phyloP scores from a whole-genome alignment of 2,797 vertebrate genomes.

The Tadarida brasiliensis region DNA sequence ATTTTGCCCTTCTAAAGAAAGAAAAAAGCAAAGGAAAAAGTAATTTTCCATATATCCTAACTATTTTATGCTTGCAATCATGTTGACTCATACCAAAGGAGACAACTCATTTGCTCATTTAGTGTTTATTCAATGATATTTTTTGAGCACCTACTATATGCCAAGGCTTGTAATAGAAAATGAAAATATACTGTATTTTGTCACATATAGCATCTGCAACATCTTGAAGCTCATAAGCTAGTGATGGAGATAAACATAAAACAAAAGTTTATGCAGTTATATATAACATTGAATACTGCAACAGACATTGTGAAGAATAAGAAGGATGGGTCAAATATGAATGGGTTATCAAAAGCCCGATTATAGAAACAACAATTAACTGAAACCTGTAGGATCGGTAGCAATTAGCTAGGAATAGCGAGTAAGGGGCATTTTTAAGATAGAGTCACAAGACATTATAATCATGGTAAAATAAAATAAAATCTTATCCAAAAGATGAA shows the following conservation, averaged over 20 bases:
- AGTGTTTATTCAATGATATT: neutral
- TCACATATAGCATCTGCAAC: neutral
- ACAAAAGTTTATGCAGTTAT: neutral
- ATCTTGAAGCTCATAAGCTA: neutral
- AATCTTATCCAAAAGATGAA: neutral
- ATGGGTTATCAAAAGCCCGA: neutral
- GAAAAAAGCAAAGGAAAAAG: neutral
- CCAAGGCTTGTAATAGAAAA: neutral
- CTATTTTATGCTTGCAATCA: neutral
- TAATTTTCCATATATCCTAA: neutral
- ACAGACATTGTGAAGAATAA: neutral
- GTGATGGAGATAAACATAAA: neutral
- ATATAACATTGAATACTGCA: neutral
- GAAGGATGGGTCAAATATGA: neutral
- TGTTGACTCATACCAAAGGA: neutral
- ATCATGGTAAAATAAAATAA: neutral
- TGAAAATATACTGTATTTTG: neutral
- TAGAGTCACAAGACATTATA: neutral
- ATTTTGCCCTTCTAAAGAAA: neutral
- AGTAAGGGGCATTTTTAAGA: neutral
- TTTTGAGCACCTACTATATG: neutral
- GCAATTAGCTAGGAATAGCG: neutral
- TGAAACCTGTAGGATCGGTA: neutral
- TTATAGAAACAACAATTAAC: neutral
- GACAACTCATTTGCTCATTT: neutral